Conservation (phyloP, 2,113 vertebrate species). For the Phyllopteryx taeniolatus region DNA sequence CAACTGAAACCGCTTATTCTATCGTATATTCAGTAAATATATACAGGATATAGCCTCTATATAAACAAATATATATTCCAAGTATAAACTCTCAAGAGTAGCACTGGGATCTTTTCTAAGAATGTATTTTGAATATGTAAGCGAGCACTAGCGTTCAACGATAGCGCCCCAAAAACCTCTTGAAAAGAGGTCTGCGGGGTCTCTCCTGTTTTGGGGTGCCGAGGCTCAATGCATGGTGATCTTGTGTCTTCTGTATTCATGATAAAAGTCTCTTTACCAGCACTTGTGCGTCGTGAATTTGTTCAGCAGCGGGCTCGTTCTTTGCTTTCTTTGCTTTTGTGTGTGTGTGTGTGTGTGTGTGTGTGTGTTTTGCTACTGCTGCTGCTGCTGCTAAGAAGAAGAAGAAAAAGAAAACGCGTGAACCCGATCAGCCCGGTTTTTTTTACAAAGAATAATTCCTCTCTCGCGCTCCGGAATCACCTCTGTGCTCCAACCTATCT, state of each 20-base stretch:
- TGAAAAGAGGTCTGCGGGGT: slow-evolving; percentile 31
- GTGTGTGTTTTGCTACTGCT: neutral
- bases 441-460: too few species aligned
- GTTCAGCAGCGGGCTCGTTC: neutral
- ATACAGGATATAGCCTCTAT: slow-evolving; percentile 49
- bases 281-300: slow-evolving; percentile 59
- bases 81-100: slow-evolving; percentile 52
- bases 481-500: slow-evolving; percentile 70
- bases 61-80: slow-evolving; percentile 28
- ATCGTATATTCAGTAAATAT: neutral
- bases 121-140: slow-evolving; percentile 78
- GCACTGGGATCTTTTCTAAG: slow-evolving; percentile 70
- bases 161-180: neutral
- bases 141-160: slow-evolving; percentile 54
- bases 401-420: neutral
- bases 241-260: slow-evolving; percentile 59
- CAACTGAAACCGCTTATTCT: slow-evolving; percentile 18
- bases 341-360: neutral
- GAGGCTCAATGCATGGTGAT: slow-evolving; percentile 71
- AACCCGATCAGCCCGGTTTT: neutral
- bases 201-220: slow-evolving; percentile 49
- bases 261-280: slow-evolving; percentile 61
- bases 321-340: neutral
- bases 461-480: slow-evolving; percentile 32
- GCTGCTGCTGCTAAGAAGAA: neutral